These are phyloP conservation scores for Macrobrachium nipponense DNA, from an alignment of 1,140 invertebrate genomes.

Conservation along the genomic window DNA sequence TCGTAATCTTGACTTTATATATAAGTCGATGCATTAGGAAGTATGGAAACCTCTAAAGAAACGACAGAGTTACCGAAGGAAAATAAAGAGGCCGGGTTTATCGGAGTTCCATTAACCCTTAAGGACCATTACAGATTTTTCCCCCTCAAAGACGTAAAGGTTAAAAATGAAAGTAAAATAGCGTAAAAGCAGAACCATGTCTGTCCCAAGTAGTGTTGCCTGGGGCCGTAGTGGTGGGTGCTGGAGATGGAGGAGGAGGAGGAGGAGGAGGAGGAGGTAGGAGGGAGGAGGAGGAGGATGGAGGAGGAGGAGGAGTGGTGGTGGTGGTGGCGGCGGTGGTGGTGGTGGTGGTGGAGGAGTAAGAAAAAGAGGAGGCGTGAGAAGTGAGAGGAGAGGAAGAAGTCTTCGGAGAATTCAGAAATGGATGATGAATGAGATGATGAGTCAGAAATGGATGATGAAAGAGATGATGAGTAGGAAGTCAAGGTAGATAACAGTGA, in stretches of 20 bases:
- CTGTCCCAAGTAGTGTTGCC: slow-evolving; percentile 7
- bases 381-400: not conserved
- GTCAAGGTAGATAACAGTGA: not conserved
- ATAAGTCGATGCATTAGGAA: no score
- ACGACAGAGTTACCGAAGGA: no score
- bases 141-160: slow-evolving; percentile 19
- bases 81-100: no score
- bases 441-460: not conserved
- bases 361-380: slow-evolving; percentile 1
- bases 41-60: no score
- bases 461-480: slow-evolving; percentile 8
- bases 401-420: not conserved
- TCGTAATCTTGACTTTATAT: not conserved
- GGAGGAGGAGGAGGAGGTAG: slow-evolving; percentile 12
- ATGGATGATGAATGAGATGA: not conserved
- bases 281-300: not conserved
- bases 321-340: not conserved
- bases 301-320: not conserved
- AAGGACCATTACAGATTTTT: not conserved
- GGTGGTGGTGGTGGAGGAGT: not conserved
- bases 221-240: slow-evolving; percentile 7
- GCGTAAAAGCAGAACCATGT: slow-evolving; percentile 30
- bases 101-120: slow-evolving; percentile 3
- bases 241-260: not conserved
- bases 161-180: slow-evolving; percentile 37